phyloP scores from a whole-genome alignment of 2,113 vertebrate genomes.

The Pongo pygmaeus region DNA sequence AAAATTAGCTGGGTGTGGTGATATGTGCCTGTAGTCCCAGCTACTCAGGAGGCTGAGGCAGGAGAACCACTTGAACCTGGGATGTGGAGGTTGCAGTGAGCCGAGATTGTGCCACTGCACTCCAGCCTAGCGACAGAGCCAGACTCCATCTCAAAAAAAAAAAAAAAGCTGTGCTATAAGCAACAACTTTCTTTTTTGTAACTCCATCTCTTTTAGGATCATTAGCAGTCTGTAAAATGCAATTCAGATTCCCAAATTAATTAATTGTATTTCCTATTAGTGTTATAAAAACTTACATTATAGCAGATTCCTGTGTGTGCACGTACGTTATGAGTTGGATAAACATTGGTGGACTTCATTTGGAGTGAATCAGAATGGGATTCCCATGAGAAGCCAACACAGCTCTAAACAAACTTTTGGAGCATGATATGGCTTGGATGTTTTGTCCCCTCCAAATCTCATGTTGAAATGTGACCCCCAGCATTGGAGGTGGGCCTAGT shows the following conservation, averaged over 20 bases:
- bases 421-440: background rate
- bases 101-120: too few relatives aligned
- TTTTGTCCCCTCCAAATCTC: too few relatives aligned
- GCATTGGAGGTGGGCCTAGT: too few relatives aligned
- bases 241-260: background rate
- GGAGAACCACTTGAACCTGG: too few relatives aligned
- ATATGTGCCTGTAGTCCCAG: too few relatives aligned
- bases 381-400: background rate
- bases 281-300: background rate
- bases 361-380: background rate
- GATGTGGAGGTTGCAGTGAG: too few relatives aligned
- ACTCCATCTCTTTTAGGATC: background rate
- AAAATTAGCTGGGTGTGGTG: too few relatives aligned
- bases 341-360: background rate
- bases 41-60: too few relatives aligned
- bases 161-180: background rate
- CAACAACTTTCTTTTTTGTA: background rate
- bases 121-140: too few relatives aligned
- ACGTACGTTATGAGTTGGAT: background rate
- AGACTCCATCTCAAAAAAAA: too few relatives aligned
- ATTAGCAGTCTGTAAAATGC: background rate
- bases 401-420: background rate
- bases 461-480: too few relatives aligned
- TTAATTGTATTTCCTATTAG: background rate
- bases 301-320: background rate